Percentiles rank a stretch among this genome's conserved stretches.
Conservation (phyloP, 2,113 vertebrate species). For the Actenoides lindsayi region DNA sequence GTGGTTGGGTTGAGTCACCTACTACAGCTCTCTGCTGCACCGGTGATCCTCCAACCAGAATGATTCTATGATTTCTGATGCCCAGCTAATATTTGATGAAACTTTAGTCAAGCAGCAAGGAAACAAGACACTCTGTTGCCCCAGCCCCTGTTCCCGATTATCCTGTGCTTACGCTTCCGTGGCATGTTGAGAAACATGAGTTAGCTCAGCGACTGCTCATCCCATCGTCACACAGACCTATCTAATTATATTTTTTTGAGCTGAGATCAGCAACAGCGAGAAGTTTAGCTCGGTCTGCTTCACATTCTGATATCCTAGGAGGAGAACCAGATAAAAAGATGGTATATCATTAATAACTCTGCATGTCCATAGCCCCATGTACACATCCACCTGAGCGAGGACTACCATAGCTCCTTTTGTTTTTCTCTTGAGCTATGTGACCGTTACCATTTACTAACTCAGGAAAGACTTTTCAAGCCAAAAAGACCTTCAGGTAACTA, state of each 20-base stretch:
- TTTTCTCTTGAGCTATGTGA: background rate
- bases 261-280: background rate
- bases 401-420: background rate
- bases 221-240: background rate
- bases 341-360: background rate
- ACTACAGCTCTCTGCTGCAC: background rate
- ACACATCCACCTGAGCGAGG: background rate
- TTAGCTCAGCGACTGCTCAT: background rate
- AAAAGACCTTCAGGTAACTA: background rate
- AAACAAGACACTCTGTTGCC: background rate
- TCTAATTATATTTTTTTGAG: background rate
- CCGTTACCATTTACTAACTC: background rate
- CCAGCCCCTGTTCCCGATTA: background rate
- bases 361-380: background rate
- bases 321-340: background rate
- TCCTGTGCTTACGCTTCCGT: background rate
- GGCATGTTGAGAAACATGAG: background rate
- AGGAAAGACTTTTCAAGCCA: background rate
- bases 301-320: background rate
- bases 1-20: background rate
- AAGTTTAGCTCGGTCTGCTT: background rate
- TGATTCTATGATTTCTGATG: background rate
- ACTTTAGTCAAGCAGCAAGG: background rate
- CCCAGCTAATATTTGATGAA: background rate
- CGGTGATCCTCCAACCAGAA: background rate